phyloP scores from a whole-genome alignment of 2,113 vertebrate genomes.

The Pionites leucogaster region DNA sequence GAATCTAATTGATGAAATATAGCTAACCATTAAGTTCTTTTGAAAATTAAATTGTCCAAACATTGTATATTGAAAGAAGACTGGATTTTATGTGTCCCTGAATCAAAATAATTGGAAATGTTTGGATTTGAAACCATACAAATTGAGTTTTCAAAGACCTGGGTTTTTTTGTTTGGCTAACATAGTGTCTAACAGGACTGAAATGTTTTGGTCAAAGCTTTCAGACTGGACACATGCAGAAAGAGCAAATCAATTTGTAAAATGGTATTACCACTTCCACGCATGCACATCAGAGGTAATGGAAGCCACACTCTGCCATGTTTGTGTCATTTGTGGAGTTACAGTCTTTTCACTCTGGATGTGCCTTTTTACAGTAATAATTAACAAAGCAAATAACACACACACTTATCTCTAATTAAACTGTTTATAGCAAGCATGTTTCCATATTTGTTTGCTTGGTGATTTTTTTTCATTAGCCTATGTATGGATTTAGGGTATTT shows the following conservation, averaged over 20 bases:
- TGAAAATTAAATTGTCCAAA: neutral
- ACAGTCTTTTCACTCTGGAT: neutral
- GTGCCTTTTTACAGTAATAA: neutral
- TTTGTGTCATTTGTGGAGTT: neutral
- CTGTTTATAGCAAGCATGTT: neutral
- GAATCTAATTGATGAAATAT: neutral
- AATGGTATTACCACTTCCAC: neutral
- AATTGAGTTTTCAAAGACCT: neutral
- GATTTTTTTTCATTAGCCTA: neutral
- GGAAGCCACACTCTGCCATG: neutral
- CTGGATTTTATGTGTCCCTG: neutral
- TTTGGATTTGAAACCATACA: neutral
- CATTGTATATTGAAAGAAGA: neutral
- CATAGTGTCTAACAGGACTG: neutral
- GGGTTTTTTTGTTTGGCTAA: neutral
- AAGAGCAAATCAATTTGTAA: neutral
- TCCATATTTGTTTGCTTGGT: neutral
- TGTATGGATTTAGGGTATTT: neutral
- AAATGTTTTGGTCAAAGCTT: neutral
- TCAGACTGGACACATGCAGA: neutral
- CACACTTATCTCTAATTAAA: neutral
- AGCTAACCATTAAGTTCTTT: neutral
- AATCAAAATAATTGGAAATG: neutral
- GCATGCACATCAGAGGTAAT: accelerated
- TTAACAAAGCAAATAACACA: neutral